Conservation (phyloP, 1,140 invertebrate genomes). For the Zelostemma sp. region DNA sequence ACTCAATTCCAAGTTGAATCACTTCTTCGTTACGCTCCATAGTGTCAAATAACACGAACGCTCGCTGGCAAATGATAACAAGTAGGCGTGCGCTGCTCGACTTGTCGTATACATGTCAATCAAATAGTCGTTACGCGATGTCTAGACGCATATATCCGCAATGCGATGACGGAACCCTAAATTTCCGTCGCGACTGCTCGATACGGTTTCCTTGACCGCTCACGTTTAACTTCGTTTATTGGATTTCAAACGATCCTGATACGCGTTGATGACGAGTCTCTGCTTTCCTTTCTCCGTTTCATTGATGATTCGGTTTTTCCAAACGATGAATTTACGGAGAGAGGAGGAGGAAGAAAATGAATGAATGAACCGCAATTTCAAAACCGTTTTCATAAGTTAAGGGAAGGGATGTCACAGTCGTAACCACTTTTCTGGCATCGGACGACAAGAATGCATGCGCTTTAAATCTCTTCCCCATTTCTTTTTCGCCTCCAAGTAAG, state of each 20-base stretch:
- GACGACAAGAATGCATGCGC: conserved; percentile 32
- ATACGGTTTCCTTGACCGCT: conserved; percentile 25
- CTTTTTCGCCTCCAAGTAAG: conserved; percentile 53
- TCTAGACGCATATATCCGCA: conserved; percentile 54
- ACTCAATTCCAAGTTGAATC: conserved; percentile 34
- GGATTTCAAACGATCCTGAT: too few relatives aligned
- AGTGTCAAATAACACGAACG: conserved; percentile 38
- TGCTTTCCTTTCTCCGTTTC: too few relatives aligned
- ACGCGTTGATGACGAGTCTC: too few relatives aligned
- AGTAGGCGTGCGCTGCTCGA: conserved; percentile 50
- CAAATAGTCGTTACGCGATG: conserved; percentile 56
- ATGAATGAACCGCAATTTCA: too few relatives aligned
- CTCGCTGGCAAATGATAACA: conserved; percentile 46
- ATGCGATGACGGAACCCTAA: conserved; percentile 40
- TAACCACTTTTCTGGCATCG: conserved; percentile 11
- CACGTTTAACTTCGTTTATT: conserved; percentile 6
- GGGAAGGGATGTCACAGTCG: conserved; percentile 21
- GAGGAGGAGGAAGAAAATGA: too few relatives aligned
- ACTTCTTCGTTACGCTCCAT: conserved; percentile 35
- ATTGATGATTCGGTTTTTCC: too few relatives aligned
- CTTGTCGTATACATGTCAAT: conserved; percentile 61
- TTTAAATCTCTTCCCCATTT: conserved; percentile 37
- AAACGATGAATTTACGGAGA: too few relatives aligned
- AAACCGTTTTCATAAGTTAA: too few relatives aligned
- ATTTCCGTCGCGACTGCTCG: conserved; percentile 42